Base-by-base conservation (phyloP, 1,140 invertebrate genomes). In the Acromyrmex charruanus region DNA sequence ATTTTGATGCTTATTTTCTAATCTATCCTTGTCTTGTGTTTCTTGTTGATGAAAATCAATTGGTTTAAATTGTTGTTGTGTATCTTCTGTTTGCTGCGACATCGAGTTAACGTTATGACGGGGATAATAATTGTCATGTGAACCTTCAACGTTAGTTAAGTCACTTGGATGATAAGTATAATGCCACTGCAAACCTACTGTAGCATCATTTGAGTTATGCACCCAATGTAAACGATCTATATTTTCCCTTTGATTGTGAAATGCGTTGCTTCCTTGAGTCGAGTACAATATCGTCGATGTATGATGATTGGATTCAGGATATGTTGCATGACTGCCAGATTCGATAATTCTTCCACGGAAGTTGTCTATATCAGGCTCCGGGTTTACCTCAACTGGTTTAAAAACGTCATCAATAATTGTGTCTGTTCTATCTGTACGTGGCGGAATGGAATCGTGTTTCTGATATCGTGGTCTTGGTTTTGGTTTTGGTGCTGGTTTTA, bases 181-280 rank as follows among this genome's bases (percentile, higher is more conserved):
- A 63, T 92, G 91, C 91, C 92, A 92, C 35, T 89, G 85, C n/a
- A 86, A 77, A 5, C 90, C 88, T 59, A 87, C 82, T n/a, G 82
- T 88, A 59, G 88, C 86, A 77, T 90, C 86, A n/a, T 90, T 90
- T 1, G 89, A 90, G 6, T 90, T 90, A 7, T 90, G 88, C 31
- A 89, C 55, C 75, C 53, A 87, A 59, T 86, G 82, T n/a, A 61
- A 61, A 18, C 77, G 68, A 65, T 90, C 87, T 7, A 77, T 44
- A 21, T 79, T 79, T 61, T 58, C 84, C 2, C 65, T 74, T n/a
- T 74, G 77, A 16, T 82, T 59, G 21, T 82, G 55, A 18, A 85
- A 81, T 28, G 31, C 28, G 10, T 10, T 82, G 35, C 53, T 65
- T 69, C 61, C 28, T 74, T 6, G 49, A 88, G 16, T 69, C 53